These are phyloP conservation scores for Teleopsis dalmanni DNA, from an alignment of 1,140 invertebrate species.

Conservation along the genomic window DNA sequence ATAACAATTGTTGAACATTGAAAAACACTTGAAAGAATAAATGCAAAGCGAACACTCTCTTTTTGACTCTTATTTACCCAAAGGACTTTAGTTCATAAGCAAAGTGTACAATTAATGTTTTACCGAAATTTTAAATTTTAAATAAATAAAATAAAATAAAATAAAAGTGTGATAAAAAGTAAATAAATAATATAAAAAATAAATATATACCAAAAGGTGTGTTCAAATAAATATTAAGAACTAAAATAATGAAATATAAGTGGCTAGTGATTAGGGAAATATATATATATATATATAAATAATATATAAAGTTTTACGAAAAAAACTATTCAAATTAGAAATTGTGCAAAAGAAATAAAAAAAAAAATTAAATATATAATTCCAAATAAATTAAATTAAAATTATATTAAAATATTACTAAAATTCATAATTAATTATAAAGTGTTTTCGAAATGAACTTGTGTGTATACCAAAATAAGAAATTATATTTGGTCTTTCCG, in stretches of 20 bases:
- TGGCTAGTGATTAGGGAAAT: background rate
- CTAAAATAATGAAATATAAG: too few relatives aligned
- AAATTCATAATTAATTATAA: background rate
- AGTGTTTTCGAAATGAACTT: too few relatives aligned
- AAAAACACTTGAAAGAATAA: conserved; percentile 1
- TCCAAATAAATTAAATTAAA: background rate
- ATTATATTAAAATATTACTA: background rate
- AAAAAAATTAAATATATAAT: background rate
- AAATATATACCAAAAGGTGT: background rate
- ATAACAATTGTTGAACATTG: too few relatives aligned
- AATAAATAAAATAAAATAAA: background rate
- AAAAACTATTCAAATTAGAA: background rate
- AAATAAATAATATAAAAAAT: background rate
- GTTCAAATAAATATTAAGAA: too few relatives aligned
- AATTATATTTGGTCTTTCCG: too few relatives aligned
- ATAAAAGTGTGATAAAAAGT: background rate
- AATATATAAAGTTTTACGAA: background rate
- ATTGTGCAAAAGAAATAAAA: background rate
- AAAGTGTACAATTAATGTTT: background rate
- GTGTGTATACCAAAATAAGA: too few relatives aligned
- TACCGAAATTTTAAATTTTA: background rate
- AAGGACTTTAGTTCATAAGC: conserved; percentile 9
- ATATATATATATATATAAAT: background rate
- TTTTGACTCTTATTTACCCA: conserved; percentile 16
- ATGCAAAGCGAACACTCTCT: conserved; percentile 15